Evolutionary conservation across 2,797 vertebrate species (phyloP).

Genomic region (Pteropus rufus): DNA sequence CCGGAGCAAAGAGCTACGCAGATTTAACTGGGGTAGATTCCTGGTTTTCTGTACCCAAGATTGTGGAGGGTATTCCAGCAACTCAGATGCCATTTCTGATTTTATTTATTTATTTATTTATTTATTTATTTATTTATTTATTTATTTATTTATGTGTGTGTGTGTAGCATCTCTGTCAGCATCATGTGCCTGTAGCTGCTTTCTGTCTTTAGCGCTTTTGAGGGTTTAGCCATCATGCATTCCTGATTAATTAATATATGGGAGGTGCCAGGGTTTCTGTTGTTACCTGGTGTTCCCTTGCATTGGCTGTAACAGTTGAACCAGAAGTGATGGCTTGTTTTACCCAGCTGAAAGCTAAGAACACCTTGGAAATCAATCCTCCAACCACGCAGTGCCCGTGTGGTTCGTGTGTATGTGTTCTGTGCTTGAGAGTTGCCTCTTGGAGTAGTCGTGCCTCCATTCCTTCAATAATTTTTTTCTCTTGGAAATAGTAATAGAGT

Average conservation of each 20-base stretch:
- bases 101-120: background rate
- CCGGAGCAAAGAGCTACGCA: background rate
- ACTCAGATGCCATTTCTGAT: background rate
- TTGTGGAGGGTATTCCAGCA: background rate
- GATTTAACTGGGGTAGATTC: background rate
- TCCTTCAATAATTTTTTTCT: background rate
- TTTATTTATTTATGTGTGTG: background rate
- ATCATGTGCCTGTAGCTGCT: background rate
- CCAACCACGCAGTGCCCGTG: background rate
- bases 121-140: background rate
- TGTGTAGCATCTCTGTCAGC: background rate
- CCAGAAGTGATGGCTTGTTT: slow-evolving; percentile 61
- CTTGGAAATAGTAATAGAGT: background rate
- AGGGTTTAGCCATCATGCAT: background rate
- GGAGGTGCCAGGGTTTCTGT: slow-evolving; percentile 41
- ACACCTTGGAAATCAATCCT: slow-evolving; percentile 29
- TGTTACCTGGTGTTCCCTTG: slow-evolving; percentile 43
- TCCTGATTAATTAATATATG: slow-evolving; percentile 68
- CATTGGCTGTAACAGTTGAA: slow-evolving; percentile 30
- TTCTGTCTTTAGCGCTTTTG: background rate
- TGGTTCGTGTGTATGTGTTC: background rate
- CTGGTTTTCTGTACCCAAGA: slow-evolving; percentile 24
- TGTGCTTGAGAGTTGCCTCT: background rate
- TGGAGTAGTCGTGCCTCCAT: background rate
- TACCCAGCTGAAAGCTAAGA: slow-evolving; percentile 64